Evolutionary conservation across 2,888 invertebrate genomes (phyloP).

Genomic region (Hedya salicella): DNA sequence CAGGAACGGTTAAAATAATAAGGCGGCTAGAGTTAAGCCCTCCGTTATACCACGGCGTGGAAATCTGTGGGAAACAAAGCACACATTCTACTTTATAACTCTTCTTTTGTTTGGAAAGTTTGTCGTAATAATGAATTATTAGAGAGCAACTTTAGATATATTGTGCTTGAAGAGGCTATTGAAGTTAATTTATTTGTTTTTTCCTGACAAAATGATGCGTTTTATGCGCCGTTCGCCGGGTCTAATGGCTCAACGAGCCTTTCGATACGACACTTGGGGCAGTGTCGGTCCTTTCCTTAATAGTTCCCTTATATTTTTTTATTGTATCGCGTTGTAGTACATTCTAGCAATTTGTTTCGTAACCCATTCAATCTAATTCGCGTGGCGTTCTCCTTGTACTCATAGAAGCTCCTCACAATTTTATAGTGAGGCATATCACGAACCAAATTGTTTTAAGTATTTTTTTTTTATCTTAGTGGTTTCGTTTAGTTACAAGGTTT

Average conservation of each 20-base stretch:
- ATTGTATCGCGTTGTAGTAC: slow-evolving; percentile 20
- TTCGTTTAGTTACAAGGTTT: neutral
- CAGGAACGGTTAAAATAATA: slow-evolving; percentile 44
- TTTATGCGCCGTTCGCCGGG: slow-evolving; percentile 60
- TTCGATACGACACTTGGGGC: slow-evolving; percentile 45
- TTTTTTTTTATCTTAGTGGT: slow-evolving; percentile 7
- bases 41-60: slow-evolving; percentile 32
- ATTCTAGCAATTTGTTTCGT: neutral
- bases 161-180: slow-evolving; percentile 65
- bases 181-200: slow-evolving; percentile 75
- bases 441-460: neutral
- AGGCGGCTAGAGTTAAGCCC: slow-evolving; percentile 45
- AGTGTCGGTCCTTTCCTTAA: slow-evolving; percentile 44
- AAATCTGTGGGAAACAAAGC: slow-evolving; percentile 52
- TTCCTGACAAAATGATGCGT: slow-evolving; percentile 64
- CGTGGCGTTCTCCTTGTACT: neutral
- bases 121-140: slow-evolving; percentile 67
- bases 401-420: neutral
- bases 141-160: slow-evolving; percentile 62
- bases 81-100: slow-evolving; percentile 53
- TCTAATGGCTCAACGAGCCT: slow-evolving; percentile 55
- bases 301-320: slow-evolving; percentile 30
- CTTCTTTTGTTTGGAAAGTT: slow-evolving; percentile 58
- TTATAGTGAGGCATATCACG: neutral
- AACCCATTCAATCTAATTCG: neutral